phyloP scores from a whole-genome alignment of 2,888 invertebrate species.

The Cylindroiulus punctatus region DNA sequence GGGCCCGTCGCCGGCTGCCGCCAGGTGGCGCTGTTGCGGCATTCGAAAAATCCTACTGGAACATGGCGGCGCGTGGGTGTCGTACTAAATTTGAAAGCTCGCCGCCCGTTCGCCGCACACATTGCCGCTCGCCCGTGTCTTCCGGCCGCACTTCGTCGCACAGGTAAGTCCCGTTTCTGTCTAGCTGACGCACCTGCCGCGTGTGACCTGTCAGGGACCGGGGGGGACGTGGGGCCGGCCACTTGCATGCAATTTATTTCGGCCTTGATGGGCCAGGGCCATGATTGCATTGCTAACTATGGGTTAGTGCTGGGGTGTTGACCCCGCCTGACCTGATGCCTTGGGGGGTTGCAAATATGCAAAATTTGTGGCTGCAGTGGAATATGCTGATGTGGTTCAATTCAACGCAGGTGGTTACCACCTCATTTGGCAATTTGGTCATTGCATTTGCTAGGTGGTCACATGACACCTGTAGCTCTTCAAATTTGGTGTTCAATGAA shows the following conservation, averaged over 20 bases:
- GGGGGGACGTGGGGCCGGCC: neutral
- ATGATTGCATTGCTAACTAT: no score
- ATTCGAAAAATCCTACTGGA: constrained; percentile 52
- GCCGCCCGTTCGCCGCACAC: neutral
- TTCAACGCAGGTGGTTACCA: no score
- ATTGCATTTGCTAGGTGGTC: no score
- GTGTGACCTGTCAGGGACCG: neutral
- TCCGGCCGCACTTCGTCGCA: constrained; percentile 40
- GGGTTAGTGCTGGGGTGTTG: no score
- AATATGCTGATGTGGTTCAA: no score
- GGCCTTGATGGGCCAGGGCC: neutral
- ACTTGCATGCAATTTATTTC: neutral
- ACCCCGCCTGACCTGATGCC: no score
- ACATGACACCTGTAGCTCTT: no score
- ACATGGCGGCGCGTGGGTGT: constrained; percentile 55
- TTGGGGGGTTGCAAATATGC: no score
- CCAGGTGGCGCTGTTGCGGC: neutral
- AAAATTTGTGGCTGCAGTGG: no score
- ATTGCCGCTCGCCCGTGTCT: neutral
- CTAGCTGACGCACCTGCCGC: neutral
- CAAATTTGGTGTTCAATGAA: no score
- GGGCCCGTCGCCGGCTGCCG: neutral
- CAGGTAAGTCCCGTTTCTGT: constrained; percentile 21
- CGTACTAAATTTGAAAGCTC: constrained; percentile 53
- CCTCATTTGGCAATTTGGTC: no score